Evolutionary conservation across 2,888 invertebrate genomes (phyloP).

Genomic region (Heliothis peltigera): DNA sequence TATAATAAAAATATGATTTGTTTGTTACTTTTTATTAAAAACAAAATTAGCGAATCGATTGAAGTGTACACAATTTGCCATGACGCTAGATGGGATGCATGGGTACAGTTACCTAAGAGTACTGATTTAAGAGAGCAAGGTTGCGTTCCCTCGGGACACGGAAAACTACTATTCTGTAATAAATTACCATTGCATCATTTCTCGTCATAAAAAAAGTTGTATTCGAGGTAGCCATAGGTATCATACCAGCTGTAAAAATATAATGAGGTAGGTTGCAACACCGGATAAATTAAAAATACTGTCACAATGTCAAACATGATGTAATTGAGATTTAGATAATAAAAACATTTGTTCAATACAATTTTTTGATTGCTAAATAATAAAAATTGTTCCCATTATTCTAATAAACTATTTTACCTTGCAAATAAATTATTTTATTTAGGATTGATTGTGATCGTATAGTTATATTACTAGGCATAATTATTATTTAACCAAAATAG

Average conservation of each 20-base stretch:
- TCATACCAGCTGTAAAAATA: conserved; percentile 17
- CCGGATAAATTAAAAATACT: conserved; percentile 17
- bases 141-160: too few species aligned
- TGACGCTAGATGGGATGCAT: too few species aligned
- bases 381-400: conserved; percentile 1
- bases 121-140: too few species aligned
- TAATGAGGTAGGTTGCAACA: conserved; percentile 15
- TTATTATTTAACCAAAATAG: conserved; percentile 23
- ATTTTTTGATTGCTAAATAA: conserved; percentile 26
- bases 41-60: too few species aligned
- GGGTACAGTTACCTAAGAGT: too few species aligned
- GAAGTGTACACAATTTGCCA: too few species aligned
- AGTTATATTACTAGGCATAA: too few species aligned
- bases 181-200: neutral
- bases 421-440: conserved; percentile 12
- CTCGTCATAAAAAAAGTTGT: conserved; percentile 2
- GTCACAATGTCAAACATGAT: conserved; percentile 3
- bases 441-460: too few species aligned
- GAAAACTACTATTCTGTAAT: neutral
- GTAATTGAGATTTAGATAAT: neutral
- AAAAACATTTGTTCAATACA: conserved; percentile 3
- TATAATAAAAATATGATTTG: too few species aligned
- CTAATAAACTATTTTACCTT: conserved; percentile 13
- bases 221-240: neutral
- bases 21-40: too few species aligned